Conservation (phyloP, 2,797 vertebrate species). For the Gallinago solitaria region DNA sequence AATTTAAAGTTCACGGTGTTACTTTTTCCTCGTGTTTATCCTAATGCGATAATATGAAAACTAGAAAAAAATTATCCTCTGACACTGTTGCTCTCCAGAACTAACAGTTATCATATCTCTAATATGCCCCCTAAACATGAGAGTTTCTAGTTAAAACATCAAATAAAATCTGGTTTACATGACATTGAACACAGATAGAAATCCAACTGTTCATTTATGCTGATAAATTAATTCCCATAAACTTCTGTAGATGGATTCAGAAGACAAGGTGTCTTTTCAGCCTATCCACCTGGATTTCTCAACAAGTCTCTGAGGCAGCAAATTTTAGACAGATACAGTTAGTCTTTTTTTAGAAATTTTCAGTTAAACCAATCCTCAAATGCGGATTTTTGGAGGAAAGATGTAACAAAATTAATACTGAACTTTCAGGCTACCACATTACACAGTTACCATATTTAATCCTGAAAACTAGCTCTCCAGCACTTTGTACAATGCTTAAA, state of each 20-base stretch:
- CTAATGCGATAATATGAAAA: not conserved
- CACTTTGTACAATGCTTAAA: not conserved
- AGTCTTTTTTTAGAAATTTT: not conserved
- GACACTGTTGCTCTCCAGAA: not conserved
- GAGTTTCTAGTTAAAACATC: not conserved
- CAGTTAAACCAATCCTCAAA: not conserved
- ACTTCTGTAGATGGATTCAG: not conserved
- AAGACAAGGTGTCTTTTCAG: not conserved
- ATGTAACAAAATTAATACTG: not conserved
- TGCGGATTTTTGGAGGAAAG: constrained; percentile 4
- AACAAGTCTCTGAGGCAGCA: constrained; percentile 40
- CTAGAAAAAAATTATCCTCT: not conserved
- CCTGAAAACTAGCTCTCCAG: not conserved
- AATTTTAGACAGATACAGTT: not conserved
- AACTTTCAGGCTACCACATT: not conserved
- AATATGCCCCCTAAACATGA: not conserved
- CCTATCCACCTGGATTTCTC: constrained; percentile 2
- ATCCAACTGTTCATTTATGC: not conserved
- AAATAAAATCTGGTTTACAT: not conserved
- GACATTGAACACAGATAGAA: not conserved
- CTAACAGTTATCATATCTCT: not conserved
- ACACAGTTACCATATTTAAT: not conserved
- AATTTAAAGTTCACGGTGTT: not conserved
- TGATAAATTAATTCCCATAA: constrained; percentile 25
- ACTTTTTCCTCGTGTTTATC: not conserved